phyloP scores from a whole-genome alignment of 2,797 vertebrate genomes.

The Sternotherus odoratus region DNA sequence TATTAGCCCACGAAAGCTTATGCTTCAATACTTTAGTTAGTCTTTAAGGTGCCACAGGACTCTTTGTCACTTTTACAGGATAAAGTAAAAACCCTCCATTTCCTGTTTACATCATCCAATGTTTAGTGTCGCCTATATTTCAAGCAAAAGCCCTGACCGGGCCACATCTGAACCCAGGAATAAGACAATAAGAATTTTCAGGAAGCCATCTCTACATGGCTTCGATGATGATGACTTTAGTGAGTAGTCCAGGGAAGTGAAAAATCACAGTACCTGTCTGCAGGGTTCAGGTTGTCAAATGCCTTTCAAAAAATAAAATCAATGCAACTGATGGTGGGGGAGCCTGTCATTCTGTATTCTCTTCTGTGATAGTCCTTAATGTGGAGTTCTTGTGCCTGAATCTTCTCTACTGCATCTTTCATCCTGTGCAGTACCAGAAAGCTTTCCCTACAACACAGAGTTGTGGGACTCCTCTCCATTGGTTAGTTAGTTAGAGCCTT shows the following conservation, averaged over 20 bases:
- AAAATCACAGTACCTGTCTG: no score
- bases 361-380: neutral
- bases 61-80: no score
- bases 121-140: rapidly evolving
- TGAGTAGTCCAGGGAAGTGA: no score
- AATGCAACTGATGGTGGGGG: neutral
- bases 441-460: neutral
- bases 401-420: neutral
- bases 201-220: neutral
- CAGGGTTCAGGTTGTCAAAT: neutral
- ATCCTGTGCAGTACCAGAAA: neutral
- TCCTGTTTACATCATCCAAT: neutral
- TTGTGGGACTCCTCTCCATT: neutral
- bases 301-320: neutral
- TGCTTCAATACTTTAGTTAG: no score
- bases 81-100: neutral
- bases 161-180: neutral
- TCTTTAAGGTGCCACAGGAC: no score
- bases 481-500: neutral
- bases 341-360: neutral
- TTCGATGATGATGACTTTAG: neutral
- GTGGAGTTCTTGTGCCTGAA: neutral
- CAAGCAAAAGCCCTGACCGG: rapidly evolving
- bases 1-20: no score
- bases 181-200: neutral